Conservation (phyloP, 2,888 invertebrate species). For the Drosophila pegasa region DNA sequence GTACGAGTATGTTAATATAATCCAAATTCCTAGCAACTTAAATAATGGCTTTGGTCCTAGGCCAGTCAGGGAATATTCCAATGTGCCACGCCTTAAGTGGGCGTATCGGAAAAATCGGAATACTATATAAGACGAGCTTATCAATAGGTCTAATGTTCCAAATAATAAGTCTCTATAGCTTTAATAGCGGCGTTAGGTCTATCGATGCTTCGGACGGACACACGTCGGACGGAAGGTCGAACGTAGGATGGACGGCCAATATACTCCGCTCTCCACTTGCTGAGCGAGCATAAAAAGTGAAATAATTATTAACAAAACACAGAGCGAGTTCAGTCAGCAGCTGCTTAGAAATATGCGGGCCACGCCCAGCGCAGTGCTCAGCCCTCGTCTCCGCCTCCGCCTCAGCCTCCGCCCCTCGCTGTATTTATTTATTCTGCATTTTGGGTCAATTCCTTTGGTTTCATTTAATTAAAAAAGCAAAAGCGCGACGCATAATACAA, state of each 20-base stretch:
- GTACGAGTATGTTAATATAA: no score
- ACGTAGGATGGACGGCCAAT: neutral
- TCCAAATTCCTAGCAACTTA: no score
- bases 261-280: neutral
- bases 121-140: no score
- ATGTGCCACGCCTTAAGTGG: no score
- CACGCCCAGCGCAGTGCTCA: neutral
- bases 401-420: neutral
- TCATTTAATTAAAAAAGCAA: slow-evolving; percentile 83
- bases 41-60: no score
- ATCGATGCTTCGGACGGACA: no score
- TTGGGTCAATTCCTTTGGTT: slow-evolving; percentile 84
- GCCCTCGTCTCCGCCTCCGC: neutral
- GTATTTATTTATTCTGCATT: slow-evolving; percentile 79
- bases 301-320: slow-evolving; percentile 78
- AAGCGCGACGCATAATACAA: slow-evolving; percentile 70
- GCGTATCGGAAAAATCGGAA: no score
- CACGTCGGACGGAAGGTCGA: no score
- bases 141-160: no score
- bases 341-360: slow-evolving; percentile 53
- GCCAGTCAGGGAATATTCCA: no score
- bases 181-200: no score
- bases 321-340: slow-evolving; percentile 29
- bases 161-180: no score
- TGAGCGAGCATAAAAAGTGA: slow-evolving; percentile 50